These are phyloP conservation scores for Trididemnum clinides DNA, from an alignment of 23 tunicate genomes.

Conservation along the genomic window DNA sequence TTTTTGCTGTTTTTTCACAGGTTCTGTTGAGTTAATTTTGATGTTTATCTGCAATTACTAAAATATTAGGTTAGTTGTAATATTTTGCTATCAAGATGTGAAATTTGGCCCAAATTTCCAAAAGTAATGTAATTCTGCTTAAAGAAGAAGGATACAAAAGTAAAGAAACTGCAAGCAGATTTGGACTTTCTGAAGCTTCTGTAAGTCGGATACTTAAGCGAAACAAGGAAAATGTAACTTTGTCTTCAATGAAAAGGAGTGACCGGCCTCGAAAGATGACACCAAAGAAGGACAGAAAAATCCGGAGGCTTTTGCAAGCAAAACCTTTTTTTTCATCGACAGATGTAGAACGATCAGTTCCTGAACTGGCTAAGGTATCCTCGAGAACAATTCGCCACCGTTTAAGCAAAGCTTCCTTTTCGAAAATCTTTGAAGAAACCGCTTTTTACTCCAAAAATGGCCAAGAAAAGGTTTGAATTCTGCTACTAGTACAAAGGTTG, in stretches of 20 bases:
- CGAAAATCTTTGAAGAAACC: constrained; percentile 19
- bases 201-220: constrained; percentile 20
- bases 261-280: constrained; percentile 25
- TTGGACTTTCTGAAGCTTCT: constrained; percentile 32
- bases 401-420: constrained; percentile 25
- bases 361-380: constrained; percentile 30
- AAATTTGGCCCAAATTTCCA: constrained; percentile 19
- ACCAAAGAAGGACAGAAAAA: constrained; percentile 28
- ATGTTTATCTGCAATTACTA: constrained; percentile 7
- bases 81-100: not conserved
- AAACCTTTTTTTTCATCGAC: constrained; percentile 8
- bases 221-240: constrained; percentile 15
- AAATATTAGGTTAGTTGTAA: constrained; percentile 9
- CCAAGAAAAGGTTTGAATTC: constrained; percentile 23
- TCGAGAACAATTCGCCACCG: constrained; percentile 32
- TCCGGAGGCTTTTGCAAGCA: constrained; percentile 35
- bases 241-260: constrained; percentile 28
- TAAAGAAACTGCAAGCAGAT: constrained; percentile 27
- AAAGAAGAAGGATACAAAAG: constrained; percentile 26
- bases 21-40: constrained; percentile 29
- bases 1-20: not conserved
- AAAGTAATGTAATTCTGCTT: not conserved
- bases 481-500: constrained; percentile 29
- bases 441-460: constrained; percentile 19
- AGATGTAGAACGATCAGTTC: constrained; percentile 13